Evolutionary conservation across 2,797 vertebrate species (phyloP).

Genomic region (Melanitta fusca): DNA sequence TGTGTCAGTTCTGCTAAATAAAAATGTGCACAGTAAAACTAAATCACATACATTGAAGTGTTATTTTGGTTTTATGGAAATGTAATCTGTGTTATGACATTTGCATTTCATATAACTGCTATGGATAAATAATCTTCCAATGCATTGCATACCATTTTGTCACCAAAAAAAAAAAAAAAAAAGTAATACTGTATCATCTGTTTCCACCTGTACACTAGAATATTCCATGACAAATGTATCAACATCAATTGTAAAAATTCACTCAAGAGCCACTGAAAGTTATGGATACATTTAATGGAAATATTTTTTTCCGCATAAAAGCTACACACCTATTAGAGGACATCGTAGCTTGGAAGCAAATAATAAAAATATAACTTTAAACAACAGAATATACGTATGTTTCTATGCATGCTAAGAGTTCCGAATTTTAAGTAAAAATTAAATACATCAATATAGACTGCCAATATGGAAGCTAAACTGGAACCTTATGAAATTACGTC

Average conservation of each 20-base stretch:
- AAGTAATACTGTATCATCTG: conserved; percentile 67
- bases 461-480: not conserved
- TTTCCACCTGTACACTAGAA: conserved; percentile 69
- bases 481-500: conserved; percentile 22
- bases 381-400: conserved; percentile 35
- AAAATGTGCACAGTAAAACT: conserved; percentile 74
- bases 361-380: conserved; percentile 51
- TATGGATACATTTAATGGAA: conserved; percentile 29
- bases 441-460: conserved; percentile 30
- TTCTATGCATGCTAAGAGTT: conserved; percentile 42
- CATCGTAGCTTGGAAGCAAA: conserved; percentile 44
- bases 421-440: conserved; percentile 64
- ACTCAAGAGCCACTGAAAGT: conserved; percentile 47
- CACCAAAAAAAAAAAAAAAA: conserved; percentile 31
- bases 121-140: conserved; percentile 71
- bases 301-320: conserved; percentile 34
- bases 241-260: conserved; percentile 61
- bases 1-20: conserved; percentile 73
- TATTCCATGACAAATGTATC: conserved; percentile 66
- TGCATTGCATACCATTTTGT: conserved; percentile 69
- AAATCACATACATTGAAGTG: conserved; percentile 77
- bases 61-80: conserved; percentile 78
- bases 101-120: conserved; percentile 78
- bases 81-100: conserved; percentile 77
- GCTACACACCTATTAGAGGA: conserved; percentile 38